Conservation (phyloP, 2,113 vertebrate genomes). For the Passer domesticus region DNA sequence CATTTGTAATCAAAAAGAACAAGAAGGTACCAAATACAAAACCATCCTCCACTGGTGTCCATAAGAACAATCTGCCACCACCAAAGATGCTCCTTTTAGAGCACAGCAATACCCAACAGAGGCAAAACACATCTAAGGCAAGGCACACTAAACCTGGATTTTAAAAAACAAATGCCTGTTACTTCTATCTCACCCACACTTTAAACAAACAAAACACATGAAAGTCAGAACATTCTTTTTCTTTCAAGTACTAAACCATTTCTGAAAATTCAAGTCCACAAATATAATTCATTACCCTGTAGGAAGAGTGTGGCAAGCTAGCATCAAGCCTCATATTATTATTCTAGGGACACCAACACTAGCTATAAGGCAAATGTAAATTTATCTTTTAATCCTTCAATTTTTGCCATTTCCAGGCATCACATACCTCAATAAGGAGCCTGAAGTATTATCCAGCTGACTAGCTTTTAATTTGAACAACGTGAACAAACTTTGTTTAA, state of each 20-base stretch:
- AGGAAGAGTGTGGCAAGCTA: background rate
- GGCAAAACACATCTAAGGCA: background rate
- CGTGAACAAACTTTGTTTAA: conserved; percentile 17
- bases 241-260: background rate
- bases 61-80: background rate
- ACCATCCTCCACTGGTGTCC: background rate
- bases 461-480: conserved; percentile 20
- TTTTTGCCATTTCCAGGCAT: conserved; percentile 31
- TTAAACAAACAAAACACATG: background rate
- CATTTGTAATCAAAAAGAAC: background rate
- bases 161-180: background rate
- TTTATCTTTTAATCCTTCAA: conserved; percentile 31
- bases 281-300: background rate
- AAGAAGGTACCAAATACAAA: background rate
- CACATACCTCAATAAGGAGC: background rate
- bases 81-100: background rate
- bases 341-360: background rate
- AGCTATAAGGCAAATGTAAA: conserved; percentile 4
- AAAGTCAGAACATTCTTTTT: background rate
- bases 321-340: background rate
- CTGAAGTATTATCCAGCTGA: conserved; percentile 21
- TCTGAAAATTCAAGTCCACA: background rate
- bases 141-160: background rate
- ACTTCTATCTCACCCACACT: background rate
- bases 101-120: background rate